These are phyloP conservation scores for Conistra vaccinii DNA, from an alignment of 2,888 invertebrate species.

Conservation along the genomic window DNA sequence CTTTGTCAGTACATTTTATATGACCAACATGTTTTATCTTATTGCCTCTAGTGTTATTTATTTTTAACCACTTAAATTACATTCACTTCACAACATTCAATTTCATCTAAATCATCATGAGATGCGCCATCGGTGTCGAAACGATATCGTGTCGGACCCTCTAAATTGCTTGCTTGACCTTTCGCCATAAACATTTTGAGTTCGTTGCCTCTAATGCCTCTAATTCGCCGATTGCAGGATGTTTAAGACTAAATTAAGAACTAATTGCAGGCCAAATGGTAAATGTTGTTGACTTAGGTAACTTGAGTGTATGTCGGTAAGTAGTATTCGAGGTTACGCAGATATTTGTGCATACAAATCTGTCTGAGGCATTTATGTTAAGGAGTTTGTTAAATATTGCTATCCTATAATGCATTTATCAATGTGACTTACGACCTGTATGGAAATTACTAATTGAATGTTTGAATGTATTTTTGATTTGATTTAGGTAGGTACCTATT, in stretches of 20 bases:
- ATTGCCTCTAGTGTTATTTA: conserved; percentile 27
- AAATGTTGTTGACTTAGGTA: conserved; percentile 52
- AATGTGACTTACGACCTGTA: conserved; percentile 13
- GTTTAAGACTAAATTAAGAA: conserved; percentile 66
- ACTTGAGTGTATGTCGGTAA: conserved; percentile 28
- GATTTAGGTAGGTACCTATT: not conserved
- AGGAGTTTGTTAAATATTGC: conserved; percentile 17
- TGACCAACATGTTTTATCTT: conserved; percentile 14
- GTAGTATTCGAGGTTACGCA: conserved; percentile 40
- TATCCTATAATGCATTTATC: conserved; percentile 10
- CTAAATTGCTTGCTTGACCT: conserved; percentile 85
- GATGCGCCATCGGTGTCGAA: conserved; percentile 72
- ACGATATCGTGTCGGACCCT: conserved; percentile 73
- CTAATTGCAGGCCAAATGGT: conserved; percentile 58
- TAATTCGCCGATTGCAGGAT: conserved; percentile 68
- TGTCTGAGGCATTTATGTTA: conserved; percentile 44
- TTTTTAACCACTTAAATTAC: conserved; percentile 57
- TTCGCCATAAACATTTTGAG: conserved; percentile 70
- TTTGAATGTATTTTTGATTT: conserved; percentile 2
- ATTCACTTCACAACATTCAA: conserved; percentile 48
- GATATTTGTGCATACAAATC: conserved; percentile 28
- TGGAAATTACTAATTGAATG: not conserved
- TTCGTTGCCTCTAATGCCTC: conserved; percentile 69
- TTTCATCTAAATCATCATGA: conserved; percentile 58
- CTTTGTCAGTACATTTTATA: conserved; percentile 1